Conservation (phyloP, 1,140 invertebrate genomes). For the Copidosoma floridanum region DNA sequence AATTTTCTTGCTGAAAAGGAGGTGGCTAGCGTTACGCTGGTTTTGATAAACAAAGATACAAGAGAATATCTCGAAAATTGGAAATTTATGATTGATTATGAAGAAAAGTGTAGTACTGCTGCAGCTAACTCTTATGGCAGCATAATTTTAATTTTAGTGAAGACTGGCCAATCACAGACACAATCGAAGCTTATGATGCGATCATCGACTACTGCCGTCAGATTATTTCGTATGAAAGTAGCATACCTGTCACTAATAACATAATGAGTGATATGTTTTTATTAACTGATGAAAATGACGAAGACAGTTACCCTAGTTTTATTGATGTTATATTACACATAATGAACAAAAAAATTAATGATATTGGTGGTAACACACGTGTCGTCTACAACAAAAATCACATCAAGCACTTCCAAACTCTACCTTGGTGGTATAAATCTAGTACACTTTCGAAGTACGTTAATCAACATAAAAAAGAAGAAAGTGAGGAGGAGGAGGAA, state of each 20-base stretch:
- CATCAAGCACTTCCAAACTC: conserved; percentile 43
- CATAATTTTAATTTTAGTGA: conserved; percentile 36
- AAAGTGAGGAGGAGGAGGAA: conserved; percentile 2
- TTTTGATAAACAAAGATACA: too few species aligned
- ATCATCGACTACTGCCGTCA: conserved; percentile 41
- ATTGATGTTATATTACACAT: conserved; percentile 45
- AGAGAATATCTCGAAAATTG: too few species aligned
- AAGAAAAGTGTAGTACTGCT: too few species aligned
- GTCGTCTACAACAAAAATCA: conserved; percentile 51
- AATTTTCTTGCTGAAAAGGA: too few species aligned
- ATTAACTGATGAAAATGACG: conserved; percentile 30
- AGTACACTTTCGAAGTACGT: conserved; percentile 34
- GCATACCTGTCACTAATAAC: conserved; percentile 31
- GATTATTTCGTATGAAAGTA: conserved; percentile 33
- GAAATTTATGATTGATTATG: too few species aligned
- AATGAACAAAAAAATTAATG: conserved; percentile 39
- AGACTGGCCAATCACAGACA: conserved; percentile 44
- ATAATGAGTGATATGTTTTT: conserved; percentile 45
- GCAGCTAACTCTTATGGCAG: too few species aligned
- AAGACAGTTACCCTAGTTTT: conserved; percentile 37
- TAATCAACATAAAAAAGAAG: conserved; percentile 2
- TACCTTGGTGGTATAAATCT: conserved; percentile 54
- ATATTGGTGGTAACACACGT: conserved; percentile 34
- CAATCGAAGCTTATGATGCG: conserved; percentile 31
- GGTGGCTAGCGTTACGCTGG: too few species aligned